Evolutionary conservation across 2,888 invertebrate genomes (phyloP).

Genomic region (Drosophila paranaensis): DNA sequence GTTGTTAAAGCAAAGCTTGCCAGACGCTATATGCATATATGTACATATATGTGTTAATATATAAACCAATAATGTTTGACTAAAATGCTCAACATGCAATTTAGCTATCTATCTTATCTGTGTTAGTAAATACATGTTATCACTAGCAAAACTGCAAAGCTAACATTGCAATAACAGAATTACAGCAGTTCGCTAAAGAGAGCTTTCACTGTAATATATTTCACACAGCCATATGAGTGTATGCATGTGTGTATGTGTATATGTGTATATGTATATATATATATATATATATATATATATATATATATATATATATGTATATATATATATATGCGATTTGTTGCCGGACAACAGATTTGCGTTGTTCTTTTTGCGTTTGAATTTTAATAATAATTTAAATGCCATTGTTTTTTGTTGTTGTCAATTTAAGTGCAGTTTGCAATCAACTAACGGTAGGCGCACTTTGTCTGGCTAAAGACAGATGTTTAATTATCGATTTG

Average conservation of each 20-base stretch:
- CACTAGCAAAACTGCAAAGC: background rate
- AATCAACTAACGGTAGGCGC: slow-evolving; percentile 17
- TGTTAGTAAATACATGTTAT: background rate
- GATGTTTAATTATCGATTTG: slow-evolving; percentile 28
- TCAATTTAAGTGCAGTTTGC: slow-evolving; percentile 4
- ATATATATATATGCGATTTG: slow-evolving; percentile 7
- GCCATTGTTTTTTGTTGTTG: slow-evolving; percentile 1
- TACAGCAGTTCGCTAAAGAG: background rate
- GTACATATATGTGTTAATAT: too few species aligned
- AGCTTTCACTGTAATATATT: slow-evolving; percentile 13
- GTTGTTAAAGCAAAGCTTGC: background rate
- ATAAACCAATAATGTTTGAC: background rate
- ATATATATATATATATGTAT: background rate
- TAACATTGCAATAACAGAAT: background rate
- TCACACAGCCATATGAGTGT: background rate
- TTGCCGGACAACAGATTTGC: slow-evolving; percentile 13
- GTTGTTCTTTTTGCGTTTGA: slow-evolving; percentile 14
- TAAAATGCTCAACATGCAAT: background rate
- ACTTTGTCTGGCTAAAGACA: background rate
- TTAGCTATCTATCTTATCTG: background rate
- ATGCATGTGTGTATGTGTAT: background rate
- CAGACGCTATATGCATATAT: background rate
- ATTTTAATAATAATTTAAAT: slow-evolving; percentile 4
- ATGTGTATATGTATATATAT: slow-evolving; percentile 1
- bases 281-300: background rate